Percentiles rank a stretch among this genome's conserved stretches.
Conservation (phyloP, 2,113 vertebrate genomes). For the Colossoma macropomum region DNA sequence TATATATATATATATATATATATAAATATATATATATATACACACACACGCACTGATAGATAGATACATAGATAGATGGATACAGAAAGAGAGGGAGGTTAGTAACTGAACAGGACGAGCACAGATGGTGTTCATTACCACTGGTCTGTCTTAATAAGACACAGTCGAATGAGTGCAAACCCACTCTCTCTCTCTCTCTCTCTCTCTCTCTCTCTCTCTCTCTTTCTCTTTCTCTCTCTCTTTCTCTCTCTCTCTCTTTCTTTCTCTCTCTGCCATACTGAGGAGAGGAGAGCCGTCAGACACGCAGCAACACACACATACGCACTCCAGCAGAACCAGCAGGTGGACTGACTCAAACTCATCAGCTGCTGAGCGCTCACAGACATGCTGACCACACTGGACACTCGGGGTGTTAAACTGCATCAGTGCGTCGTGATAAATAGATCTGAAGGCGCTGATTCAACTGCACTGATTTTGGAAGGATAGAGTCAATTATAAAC, state of each 20-base stretch:
- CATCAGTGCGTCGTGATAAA: no score
- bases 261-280: neutral
- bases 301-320: neutral
- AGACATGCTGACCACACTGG: neutral
- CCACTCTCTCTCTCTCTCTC: no score
- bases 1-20: no score
- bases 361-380: neutral
- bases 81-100: neutral
- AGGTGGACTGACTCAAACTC: neutral
- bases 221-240: no score
- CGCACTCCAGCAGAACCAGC: neutral
- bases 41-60: no score
- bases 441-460: neutral
- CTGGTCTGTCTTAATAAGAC: slow-evolving; percentile 62
- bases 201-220: no score
- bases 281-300: slow-evolving; percentile 29
- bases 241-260: no score
- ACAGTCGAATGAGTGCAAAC: slow-evolving; percentile 42
- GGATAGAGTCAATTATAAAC: no score
- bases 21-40: no score
- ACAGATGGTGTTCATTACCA: slow-evolving; percentile 76
- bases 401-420: neutral
- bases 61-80: neutral
- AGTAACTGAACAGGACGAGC: slow-evolving; percentile 55
- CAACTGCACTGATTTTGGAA: no score